Percentiles rank a stretch among this genome's conserved stretches.
Evolutionary conservation across 2,113 vertebrate genomes (phyloP).

Genomic region (Ornithorhynchus anatinus): DNA sequence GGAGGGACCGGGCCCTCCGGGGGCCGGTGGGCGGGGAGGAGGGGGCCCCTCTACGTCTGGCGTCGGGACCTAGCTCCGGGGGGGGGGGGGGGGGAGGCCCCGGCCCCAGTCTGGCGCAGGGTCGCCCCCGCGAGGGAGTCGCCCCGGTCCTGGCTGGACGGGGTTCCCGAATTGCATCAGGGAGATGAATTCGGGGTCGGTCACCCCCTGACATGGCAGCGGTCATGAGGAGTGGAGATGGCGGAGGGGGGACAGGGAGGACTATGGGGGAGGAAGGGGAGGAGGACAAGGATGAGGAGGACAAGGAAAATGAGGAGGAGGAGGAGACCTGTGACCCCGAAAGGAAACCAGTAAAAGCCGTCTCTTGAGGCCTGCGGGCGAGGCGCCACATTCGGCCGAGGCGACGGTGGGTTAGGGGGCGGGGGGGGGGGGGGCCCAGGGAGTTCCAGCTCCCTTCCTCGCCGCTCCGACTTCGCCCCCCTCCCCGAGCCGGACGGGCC

Average conservation of each 20-base stretch:
- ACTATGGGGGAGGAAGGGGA: no score
- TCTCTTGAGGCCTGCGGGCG: conserved; percentile 59
- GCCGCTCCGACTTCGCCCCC: no score
- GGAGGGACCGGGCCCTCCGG: background rate
- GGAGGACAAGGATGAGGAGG: no score
- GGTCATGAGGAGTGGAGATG: conserved; percentile 62
- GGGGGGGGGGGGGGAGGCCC: background rate
- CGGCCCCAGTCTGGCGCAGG: background rate
- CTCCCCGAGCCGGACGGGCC: no score
- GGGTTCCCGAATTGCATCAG: conserved; percentile 65
- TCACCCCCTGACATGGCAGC: conserved; percentile 62
- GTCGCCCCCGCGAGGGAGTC: no score
- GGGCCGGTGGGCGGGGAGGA: no score
- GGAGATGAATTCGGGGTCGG: conserved; percentile 65
- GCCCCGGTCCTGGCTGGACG: no score
- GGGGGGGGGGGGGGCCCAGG: background rate
- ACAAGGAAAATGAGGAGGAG: conserved; percentile 59
- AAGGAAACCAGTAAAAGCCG: conserved; percentile 67
- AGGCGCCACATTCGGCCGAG: no score
- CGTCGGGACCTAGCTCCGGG: background rate
- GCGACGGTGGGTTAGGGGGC: no score
- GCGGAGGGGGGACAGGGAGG: conserved; percentile 55
- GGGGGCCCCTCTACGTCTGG: rapidly evolving
- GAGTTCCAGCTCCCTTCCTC: conserved; percentile 28
- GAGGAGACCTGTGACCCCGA: conserved; percentile 65